These are phyloP conservation scores for Scotopteryx bipunctaria DNA, from an alignment of 2,888 invertebrate genomes.

Conservation along the genomic window DNA sequence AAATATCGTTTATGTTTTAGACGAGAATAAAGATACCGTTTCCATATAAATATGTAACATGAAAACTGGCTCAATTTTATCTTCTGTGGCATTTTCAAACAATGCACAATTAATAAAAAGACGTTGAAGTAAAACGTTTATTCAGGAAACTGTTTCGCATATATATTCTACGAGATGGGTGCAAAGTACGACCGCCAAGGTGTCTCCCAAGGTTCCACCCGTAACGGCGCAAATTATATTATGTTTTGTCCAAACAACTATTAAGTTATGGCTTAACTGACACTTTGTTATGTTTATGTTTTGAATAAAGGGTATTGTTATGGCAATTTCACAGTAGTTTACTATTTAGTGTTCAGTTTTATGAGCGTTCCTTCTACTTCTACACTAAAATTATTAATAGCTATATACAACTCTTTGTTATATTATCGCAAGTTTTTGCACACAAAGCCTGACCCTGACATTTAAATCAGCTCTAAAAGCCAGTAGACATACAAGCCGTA, in stretches of 20 bases:
- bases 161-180: constrained; percentile 6
- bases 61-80: too few species aligned
- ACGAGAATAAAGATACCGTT: too few species aligned
- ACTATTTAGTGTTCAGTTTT: not conserved
- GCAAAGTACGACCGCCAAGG: constrained; percentile 29
- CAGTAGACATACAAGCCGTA: not conserved
- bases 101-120: not conserved
- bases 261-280: not conserved
- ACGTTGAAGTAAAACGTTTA: not conserved
- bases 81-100: not conserved
- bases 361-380: too few species aligned
- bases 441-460: constrained; percentile 2
- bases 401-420: not conserved
- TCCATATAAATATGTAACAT: too few species aligned
- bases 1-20: too few species aligned
- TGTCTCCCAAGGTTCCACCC: constrained; percentile 19
- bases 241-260: constrained; percentile 1
- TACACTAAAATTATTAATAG: too few species aligned
- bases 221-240: constrained; percentile 8
- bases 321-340: constrained; percentile 5
- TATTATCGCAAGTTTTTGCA: not conserved
- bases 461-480: not conserved
- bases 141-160: constrained; percentile 2
- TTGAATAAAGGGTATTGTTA: constrained; percentile 4
- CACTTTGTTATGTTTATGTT: constrained; percentile 6